These are phyloP conservation scores for Stenodera caucasica DNA, from an alignment of 2,888 invertebrate species.

Conservation along the genomic window DNA sequence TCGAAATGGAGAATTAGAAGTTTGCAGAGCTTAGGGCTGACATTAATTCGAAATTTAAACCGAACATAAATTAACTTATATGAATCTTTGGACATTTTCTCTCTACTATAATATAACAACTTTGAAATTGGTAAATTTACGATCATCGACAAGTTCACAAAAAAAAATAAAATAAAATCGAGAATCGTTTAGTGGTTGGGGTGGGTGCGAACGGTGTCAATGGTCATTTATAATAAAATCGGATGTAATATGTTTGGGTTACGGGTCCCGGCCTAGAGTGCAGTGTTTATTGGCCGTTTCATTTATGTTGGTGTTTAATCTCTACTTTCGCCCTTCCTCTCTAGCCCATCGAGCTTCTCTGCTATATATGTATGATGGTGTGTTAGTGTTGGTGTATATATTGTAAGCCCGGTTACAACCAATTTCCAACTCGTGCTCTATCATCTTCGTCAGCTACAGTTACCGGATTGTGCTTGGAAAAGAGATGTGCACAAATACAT, in stretches of 20 bases:
- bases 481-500: slow-evolving; percentile 36
- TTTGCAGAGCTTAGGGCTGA: slow-evolving; percentile 50
- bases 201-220: neutral
- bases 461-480: slow-evolving; percentile 31
- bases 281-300: slow-evolving; percentile 53
- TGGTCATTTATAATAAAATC: slow-evolving; percentile 32
- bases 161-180: too few relatives aligned
- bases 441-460: slow-evolving; percentile 36
- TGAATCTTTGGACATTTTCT: slow-evolving; percentile 47
- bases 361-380: slow-evolving; percentile 30
- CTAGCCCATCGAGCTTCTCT: slow-evolving; percentile 29
- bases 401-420: slow-evolving; percentile 40
- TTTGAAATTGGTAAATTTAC: too few relatives aligned
- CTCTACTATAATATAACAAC: neutral
- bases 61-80: slow-evolving; percentile 51
- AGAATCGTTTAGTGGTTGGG: neutral
- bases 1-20: slow-evolving; percentile 48
- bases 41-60: slow-evolving; percentile 55
- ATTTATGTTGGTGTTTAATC: slow-evolving; percentile 54
- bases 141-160: too few relatives aligned
- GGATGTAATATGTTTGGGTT: slow-evolving; percentile 39
- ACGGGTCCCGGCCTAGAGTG: slow-evolving; percentile 31
- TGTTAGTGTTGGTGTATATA: slow-evolving; percentile 36
- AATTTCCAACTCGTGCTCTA: slow-evolving; percentile 43
- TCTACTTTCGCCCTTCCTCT: slow-evolving; percentile 36